A percentile compares a stretch with the other conserved stretches of the same genome.
phyloP scores from a whole-genome alignment of 1,140 invertebrate species.

The Ceratosolen solmsi region DNA sequence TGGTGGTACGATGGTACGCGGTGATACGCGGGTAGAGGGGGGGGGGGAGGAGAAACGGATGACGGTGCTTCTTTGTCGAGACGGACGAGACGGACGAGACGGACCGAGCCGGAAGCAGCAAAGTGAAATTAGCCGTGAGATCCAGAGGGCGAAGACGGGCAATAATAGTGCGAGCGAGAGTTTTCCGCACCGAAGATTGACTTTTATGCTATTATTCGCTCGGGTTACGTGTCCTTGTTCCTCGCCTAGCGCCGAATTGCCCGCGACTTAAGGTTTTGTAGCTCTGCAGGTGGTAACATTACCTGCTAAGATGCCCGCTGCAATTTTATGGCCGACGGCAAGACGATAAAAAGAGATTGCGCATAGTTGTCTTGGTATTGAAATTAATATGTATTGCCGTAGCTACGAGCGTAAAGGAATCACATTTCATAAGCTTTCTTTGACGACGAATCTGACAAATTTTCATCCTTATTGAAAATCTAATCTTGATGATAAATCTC shows the following conservation, averaged over 20 bases:
- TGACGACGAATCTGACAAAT: too few species aligned
- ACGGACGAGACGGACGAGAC: neutral
- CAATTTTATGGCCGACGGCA: neutral
- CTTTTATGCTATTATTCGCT: neutral
- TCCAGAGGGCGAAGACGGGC: neutral
- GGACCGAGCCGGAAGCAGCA: neutral
- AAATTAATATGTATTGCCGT: too few species aligned
- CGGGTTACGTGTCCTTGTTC: neutral
- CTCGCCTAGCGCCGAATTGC: neutral
- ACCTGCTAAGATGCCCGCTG: neutral
- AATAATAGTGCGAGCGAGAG: neutral
- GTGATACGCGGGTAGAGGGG: too few species aligned
- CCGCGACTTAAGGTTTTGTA: neutral
- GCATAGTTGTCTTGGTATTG: neutral
- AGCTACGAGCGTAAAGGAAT: too few species aligned
- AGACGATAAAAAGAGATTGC: neutral
- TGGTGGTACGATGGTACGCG: too few species aligned
- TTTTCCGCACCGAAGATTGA: conserved; percentile 6
- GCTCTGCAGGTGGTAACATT: neutral
- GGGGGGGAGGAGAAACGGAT: neutral
- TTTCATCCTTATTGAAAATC: too few species aligned
- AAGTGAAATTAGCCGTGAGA: conserved; percentile 46
- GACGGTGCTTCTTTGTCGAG: neutral
- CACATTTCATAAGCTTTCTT: too few species aligned
- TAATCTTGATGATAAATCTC: too few species aligned